These are phyloP conservation scores for Euphydryas editha DNA, from an alignment of 2,888 invertebrate species.

Conservation along the genomic window DNA sequence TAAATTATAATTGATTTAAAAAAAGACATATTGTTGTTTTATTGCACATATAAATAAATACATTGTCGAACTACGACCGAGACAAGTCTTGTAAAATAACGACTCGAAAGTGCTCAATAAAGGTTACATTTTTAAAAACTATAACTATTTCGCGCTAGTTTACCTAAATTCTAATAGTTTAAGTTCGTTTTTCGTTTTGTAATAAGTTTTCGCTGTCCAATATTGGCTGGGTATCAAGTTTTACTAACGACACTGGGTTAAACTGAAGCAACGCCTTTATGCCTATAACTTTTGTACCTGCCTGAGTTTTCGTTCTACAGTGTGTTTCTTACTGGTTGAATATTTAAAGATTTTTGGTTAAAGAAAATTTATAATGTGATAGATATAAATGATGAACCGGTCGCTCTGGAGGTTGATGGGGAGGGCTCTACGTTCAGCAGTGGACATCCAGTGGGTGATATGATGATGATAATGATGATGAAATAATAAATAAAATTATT, in stretches of 20 bases:
- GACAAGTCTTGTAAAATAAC: no score
- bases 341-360: not conserved
- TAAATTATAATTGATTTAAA: no score
- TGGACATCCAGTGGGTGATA: no score
- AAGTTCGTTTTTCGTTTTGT: not conserved
- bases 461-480: no score
- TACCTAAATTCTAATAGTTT: slow-evolving; percentile 5
- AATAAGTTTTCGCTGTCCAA: slow-evolving; percentile 3
- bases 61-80: no score
- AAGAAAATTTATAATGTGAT: not conserved
- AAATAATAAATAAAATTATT: no score
- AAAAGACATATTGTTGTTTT: no score
- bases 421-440: no score
- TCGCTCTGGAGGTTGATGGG: no score
- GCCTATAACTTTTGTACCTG: not conserved
- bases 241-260: slow-evolving; percentile 1
- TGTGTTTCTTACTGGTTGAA: not conserved
- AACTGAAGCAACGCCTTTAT: not conserved
- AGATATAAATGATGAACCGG: no score
- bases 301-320: not conserved
- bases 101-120: no score
- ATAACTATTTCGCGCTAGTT: not conserved
- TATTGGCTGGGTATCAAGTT: slow-evolving; percentile 10
- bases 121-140: not conserved
- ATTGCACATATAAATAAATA: no score